Evolutionary conservation across 2,888 invertebrate genomes (phyloP), one percentile per base, ranked within the genome.

Genomic region (Criorhina ranunculi): DNA sequence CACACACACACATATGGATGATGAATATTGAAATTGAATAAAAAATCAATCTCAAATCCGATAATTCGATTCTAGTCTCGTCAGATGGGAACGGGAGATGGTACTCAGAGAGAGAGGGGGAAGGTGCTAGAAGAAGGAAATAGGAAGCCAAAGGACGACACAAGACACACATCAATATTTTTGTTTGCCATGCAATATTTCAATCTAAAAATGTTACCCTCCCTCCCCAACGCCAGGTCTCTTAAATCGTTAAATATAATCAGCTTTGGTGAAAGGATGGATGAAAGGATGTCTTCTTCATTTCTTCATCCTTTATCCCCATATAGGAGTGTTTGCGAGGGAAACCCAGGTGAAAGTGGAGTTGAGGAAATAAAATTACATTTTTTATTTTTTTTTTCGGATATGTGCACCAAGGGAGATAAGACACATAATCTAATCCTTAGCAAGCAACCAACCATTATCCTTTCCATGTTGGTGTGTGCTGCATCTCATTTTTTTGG

Each of bases 11-110:
- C 85, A n/a, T n/a, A n/a, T n/a, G n/a, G 85, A 86, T 81, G 77
- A 86, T 86, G 86, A 85, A 89, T 88, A 90, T 90, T 90, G 90
- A 90, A 90, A 90, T 90, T 90, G 90, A 90, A 90, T 90, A 90
- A 90, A 90, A 90, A 90, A 90, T 90, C 90, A 90, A 90, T 90
- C 90, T 90, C 90, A 90, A 90, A 90, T 90, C 89, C 89, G 89
- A 90, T 90, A 90, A 90, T 90, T 90, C 88, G 90, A 90, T 89
- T 89, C 87, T 62, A 55, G 62, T 75, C 19, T 55, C 44, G 40
- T 42, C 35, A 46, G 31, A 33, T 15, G 37, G 67, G 37, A 44
- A 55, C 9, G 9, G 17, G 29, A 40, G 15, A 19, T 2, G n/a
- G 11, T 8, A 33, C 11, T 53, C 12, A 29, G 49, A n/a, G n/a